Evolutionary conservation across 1,140 invertebrate genomes (phyloP).

Genomic region (Artemia franciscana): DNA sequence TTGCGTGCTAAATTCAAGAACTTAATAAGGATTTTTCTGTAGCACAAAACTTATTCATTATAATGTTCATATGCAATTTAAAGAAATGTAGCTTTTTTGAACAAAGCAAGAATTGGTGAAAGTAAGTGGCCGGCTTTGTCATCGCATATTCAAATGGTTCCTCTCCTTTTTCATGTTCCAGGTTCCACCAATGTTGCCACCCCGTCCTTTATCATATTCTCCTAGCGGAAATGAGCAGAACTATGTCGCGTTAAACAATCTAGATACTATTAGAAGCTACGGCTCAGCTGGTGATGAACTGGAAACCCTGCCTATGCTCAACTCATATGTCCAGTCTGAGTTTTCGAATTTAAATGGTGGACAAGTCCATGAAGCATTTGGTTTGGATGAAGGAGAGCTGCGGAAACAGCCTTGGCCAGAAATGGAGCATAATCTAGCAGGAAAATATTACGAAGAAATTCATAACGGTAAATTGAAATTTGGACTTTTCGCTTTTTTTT

Average conservation of each 20-base stretch:
- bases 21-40: too few relatives aligned
- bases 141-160: too few relatives aligned
- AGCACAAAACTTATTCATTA: too few relatives aligned
- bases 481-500: too few relatives aligned
- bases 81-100: too few relatives aligned
- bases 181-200: constrained; percentile 35
- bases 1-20: too few relatives aligned
- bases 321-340: constrained; percentile 20
- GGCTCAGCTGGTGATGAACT: constrained; percentile 77
- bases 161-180: constrained; percentile 11
- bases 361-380: constrained; percentile 23
- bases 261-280: constrained; percentile 72
- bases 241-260: constrained; percentile 51
- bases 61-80: too few relatives aligned
- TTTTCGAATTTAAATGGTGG: constrained; percentile 24
- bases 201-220: constrained; percentile 57
- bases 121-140: too few relatives aligned
- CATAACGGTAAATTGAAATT: constrained; percentile 62
- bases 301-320: constrained; percentile 44
- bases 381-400: constrained; percentile 33
- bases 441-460: constrained; percentile 39
- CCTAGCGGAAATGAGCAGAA: constrained; percentile 40
- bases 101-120: too few relatives aligned
- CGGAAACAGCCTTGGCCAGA: constrained; percentile 44
- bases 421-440: constrained; percentile 32